Base-by-base conservation (phyloP, 23 tunicate genomes). In the Pegea sp. region DNA sequence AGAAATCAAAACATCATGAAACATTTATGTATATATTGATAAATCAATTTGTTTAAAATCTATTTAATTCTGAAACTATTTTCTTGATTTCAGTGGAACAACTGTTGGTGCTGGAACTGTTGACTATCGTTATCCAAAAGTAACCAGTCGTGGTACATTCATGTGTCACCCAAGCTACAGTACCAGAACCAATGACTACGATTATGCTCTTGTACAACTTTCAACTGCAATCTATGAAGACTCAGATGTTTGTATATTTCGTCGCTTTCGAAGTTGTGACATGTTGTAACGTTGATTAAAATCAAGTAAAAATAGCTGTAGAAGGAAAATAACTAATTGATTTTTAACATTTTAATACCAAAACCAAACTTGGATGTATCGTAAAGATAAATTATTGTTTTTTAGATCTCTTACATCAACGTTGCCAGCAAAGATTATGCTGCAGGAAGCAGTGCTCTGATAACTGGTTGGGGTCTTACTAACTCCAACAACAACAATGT, bases 401-500 rank as follows among this genome's bases (percentile, higher is more conserved):
- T n/a, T n/a, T n/a, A 38, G 46, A 38, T 38, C 46, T 11, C 13
- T 8, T 38, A 38, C 46, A 38, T 38, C 46, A 16, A 38, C 2
- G 61, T n/a, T 18, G n/a, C 43, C 21, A 31, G 43, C 43, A 19
- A 28, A 42, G 61, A 56, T 29, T 56, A 22, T 42, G 33, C 61
- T 21, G 61, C 33, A 8, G 61, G 61, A 2, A 29, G 22, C 22
- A 26, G 42, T 21, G 61, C 61, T 21, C 61, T 30, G 8, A 56
- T 56, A 26, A 26, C 61, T 21, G 61, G 61, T 16, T 56, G 61
- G 61, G 61, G 61, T 18, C 29, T 56, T 21, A 56, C 61, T 7
- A 31, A 26, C 29, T 38, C 33, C 3, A 24, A n/a, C 21, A 31
- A 20, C 61, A 31, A 56, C 61, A 31, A 38, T 2, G 52, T 56